phyloP scores from a whole-genome alignment of 1,140 invertebrate genomes.

The Trichonephila clavata region DNA sequence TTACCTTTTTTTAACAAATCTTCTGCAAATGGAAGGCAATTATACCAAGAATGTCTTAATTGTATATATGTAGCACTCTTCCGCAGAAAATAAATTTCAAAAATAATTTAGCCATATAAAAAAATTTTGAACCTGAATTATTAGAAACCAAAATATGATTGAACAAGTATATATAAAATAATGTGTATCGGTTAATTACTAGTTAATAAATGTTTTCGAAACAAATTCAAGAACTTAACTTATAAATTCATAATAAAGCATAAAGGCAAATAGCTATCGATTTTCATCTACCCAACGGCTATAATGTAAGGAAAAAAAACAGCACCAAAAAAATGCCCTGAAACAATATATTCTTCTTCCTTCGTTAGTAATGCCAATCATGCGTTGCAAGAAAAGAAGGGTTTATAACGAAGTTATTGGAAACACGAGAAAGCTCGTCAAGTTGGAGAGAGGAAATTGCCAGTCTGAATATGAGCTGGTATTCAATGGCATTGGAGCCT shows the following conservation, averaged over 20 bases:
- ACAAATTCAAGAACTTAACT: not conserved
- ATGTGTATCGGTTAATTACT: too few relatives aligned
- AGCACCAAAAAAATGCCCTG: not conserved
- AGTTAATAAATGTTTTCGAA: too few relatives aligned
- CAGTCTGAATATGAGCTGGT: slow-evolving; percentile 27
- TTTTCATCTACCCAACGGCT: not conserved
- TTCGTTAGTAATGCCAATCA: slow-evolving; percentile 46
- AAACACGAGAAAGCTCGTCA: slow-evolving; percentile 45
- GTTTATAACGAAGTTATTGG: slow-evolving; percentile 31
- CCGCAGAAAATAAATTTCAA: not conserved
- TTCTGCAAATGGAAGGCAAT: too few relatives aligned
- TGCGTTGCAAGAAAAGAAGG: not conserved
- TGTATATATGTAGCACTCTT: too few relatives aligned
- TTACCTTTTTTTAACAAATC: too few relatives aligned
- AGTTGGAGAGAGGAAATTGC: not conserved
- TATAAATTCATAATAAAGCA: too few relatives aligned
- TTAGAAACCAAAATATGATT: not conserved
- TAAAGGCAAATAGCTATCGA: not conserved
- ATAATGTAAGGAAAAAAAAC: not conserved
- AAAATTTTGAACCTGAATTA: not conserved
- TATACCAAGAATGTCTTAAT: too few relatives aligned
- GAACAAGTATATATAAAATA: too few relatives aligned
- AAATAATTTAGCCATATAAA: not conserved
- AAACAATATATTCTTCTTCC: not conserved
- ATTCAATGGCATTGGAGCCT: not conserved